phyloP scores from a whole-genome alignment of 2,113 vertebrate species.

The Dermatemys mawii region DNA sequence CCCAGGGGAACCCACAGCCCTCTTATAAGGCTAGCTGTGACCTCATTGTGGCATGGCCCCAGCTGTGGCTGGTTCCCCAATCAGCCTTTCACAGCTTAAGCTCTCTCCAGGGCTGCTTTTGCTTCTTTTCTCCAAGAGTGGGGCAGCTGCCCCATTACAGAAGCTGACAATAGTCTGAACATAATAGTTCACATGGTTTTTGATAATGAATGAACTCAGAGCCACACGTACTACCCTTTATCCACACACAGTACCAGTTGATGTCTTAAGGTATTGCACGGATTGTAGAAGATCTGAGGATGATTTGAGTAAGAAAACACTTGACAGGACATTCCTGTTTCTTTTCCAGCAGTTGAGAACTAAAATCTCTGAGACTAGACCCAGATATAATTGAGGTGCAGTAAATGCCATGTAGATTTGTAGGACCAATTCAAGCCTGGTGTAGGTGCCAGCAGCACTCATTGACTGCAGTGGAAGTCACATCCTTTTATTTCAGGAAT shows the following conservation, averaged over 20 bases:
- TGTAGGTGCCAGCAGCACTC: background rate
- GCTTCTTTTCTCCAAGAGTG: no score
- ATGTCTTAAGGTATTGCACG: background rate
- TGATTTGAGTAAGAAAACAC: background rate
- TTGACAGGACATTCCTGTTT: background rate
- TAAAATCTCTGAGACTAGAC: background rate
- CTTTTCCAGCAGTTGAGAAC: background rate
- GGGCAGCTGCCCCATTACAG: no score
- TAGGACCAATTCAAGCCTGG: background rate
- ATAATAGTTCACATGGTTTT: background rate
- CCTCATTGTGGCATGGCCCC: no score
- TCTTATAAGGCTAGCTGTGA: no score
- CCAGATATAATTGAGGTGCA: background rate
- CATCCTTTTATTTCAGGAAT: background rate
- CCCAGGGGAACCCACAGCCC: no score
- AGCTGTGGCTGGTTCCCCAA: no score
- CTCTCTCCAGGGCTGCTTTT: no score
- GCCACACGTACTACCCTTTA: background rate
- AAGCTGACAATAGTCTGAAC: background rate
- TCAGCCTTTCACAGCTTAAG: no score
- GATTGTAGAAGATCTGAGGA: background rate
- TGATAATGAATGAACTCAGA: background rate
- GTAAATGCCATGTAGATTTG: background rate
- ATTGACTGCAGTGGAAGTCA: background rate
- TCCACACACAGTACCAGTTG: background rate